Percentiles rank a stretch among this genome's conserved stretches.
Evolutionary conservation across 2,113 vertebrate genomes (phyloP).

Genomic region (Megatriorchis doriae): DNA sequence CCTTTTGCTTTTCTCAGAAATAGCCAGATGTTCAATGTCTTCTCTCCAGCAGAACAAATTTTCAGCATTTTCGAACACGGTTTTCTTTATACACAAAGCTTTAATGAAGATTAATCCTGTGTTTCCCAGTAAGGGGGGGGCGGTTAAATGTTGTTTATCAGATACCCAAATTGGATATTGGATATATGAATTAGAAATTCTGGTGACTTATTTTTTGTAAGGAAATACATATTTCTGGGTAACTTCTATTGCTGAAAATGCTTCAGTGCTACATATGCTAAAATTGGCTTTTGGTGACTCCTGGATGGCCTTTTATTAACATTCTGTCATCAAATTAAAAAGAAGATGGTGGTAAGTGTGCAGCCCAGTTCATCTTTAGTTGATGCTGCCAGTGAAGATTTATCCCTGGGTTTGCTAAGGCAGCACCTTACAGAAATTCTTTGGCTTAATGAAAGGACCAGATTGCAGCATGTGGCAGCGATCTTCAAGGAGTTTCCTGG

Average conservation of each 20-base stretch:
- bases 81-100: neutral
- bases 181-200: accelerated
- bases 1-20: neutral
- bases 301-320: neutral
- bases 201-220: accelerated
- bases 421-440: neutral
- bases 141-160: neutral
- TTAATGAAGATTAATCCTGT: accelerated
- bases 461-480: neutral
- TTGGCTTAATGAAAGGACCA: neutral
- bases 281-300: neutral
- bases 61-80: accelerated
- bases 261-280: accelerated
- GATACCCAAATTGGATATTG: accelerated
- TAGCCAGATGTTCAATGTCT: neutral
- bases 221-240: accelerated
- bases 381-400: neutral
- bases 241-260: accelerated
- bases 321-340: neutral
- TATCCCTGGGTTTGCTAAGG: neutral
- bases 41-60: neutral
- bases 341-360: neutral
- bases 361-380: neutral
- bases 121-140: neutral
- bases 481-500: neutral